Evolutionary conservation across 1,140 invertebrate species (phyloP).

Genomic region (Patella vulgata): DNA sequence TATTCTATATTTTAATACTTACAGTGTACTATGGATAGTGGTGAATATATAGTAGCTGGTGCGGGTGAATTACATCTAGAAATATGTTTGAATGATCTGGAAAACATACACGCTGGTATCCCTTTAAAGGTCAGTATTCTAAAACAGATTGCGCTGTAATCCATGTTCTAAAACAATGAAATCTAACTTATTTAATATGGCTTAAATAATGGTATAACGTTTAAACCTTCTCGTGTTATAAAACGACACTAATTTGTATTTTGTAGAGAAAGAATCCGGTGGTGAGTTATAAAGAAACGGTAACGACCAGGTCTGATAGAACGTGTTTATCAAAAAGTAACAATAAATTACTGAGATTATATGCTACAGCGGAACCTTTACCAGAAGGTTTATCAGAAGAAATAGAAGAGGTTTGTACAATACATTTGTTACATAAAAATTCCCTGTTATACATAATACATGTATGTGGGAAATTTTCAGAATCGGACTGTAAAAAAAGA

Average conservation of each 20-base stretch:
- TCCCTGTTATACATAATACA: too few species aligned
- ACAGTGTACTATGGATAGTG: slow-evolving; percentile 90
- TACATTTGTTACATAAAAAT: too few species aligned
- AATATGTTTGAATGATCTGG: slow-evolving; percentile 99
- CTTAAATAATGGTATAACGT: too few species aligned
- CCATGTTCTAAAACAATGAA: too few species aligned
- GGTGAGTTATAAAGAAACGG: slow-evolving; percentile 98
- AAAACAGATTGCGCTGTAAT: too few species aligned
- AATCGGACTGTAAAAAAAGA: slow-evolving; percentile 1
- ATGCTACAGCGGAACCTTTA: slow-evolving; percentile 96
- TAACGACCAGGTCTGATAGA: slow-evolving; percentile 90
- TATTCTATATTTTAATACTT: too few species aligned
- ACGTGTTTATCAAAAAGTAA: slow-evolving; percentile 98
- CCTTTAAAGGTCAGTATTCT: slow-evolving; percentile 93
- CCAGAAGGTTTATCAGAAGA: slow-evolving; percentile 97
- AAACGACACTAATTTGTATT: too few species aligned
- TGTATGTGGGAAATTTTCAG: too few species aligned
- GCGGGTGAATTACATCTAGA: slow-evolving; percentile 99
- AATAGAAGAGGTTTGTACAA: slow-evolving; percentile 83
- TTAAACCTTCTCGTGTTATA: too few species aligned
- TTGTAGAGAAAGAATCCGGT: slow-evolving; percentile 93
- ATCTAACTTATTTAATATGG: too few species aligned
- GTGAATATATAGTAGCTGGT: slow-evolving; percentile 99
- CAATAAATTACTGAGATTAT: slow-evolving; percentile 99
- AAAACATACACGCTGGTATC: slow-evolving; percentile 99